phyloP scores from a whole-genome alignment of 2,888 invertebrate genomes.

The Mamestra brassicae region DNA sequence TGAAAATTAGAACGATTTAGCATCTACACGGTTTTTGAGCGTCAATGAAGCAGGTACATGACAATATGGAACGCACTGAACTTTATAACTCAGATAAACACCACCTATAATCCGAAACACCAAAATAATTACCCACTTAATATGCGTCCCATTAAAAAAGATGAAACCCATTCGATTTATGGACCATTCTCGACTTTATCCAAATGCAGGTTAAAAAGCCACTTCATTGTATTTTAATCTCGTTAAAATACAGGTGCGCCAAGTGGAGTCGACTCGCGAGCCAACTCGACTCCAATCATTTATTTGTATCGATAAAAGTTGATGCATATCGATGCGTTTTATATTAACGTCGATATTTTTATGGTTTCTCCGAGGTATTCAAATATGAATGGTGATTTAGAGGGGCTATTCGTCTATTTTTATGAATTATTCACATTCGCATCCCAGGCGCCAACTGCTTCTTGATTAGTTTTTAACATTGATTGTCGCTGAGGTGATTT shows the following conservation, averaged over 20 bases:
- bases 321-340: constrained; percentile 33
- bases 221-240: constrained; percentile 68
- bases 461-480: no score
- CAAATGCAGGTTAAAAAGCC: constrained; percentile 61
- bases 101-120: constrained; percentile 4
- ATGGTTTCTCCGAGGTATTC: constrained; percentile 19
- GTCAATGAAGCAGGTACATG: no score
- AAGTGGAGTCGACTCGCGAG: constrained; percentile 23
- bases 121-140: constrained; percentile 40
- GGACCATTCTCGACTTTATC: constrained; percentile 55
- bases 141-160: constrained; percentile 53
- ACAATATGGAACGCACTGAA: no score
- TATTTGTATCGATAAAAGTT: constrained; percentile 54
- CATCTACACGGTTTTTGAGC: no score
- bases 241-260: constrained; percentile 60
- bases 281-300: constrained; percentile 44
- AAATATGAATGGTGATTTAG: neutral
- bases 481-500: no score
- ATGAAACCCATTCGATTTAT: constrained; percentile 52
- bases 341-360: constrained; percentile 5
- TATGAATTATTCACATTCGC: no score
- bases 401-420: no score
- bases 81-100: neutral
- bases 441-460: no score
- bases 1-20: no score